A percentile compares a stretch with the other conserved stretches of the same genome.
Evolutionary conservation across 2,888 invertebrate species (phyloP).

Genomic region (Zaprionus obscuricornis): DNA sequence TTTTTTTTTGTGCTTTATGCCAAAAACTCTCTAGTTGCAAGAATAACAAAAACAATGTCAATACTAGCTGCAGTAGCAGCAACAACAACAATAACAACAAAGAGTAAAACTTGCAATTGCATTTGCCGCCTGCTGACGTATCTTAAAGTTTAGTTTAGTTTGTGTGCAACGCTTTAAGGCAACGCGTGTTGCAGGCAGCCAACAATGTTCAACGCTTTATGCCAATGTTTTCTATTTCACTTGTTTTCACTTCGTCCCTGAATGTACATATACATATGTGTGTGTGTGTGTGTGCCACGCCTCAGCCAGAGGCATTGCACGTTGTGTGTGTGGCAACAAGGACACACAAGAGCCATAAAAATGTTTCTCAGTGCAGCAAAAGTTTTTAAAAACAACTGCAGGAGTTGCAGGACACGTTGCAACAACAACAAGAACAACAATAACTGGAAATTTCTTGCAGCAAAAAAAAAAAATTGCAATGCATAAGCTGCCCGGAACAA

Average conservation of each 20-base stretch:
- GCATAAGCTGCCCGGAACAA: too few relatives aligned
- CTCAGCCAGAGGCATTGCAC: slow-evolving; percentile 26
- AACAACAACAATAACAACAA: slow-evolving; percentile 15
- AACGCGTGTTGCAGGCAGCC: background rate
- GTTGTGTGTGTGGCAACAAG: slow-evolving; percentile 53
- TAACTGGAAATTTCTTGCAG: slow-evolving; percentile 22
- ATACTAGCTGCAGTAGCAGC: slow-evolving; percentile 52
- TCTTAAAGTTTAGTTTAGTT: slow-evolving; percentile 45
- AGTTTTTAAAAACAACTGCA: slow-evolving; percentile 59
- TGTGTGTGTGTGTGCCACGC: slow-evolving; percentile 31
- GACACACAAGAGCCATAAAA: slow-evolving; percentile 71
- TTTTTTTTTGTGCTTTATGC: slow-evolving; percentile 3
- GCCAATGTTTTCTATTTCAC: slow-evolving; percentile 67
- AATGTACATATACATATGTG: background rate
- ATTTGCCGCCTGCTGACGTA: slow-evolving; percentile 38
- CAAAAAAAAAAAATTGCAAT: too few relatives aligned
- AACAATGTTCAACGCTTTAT: slow-evolving; percentile 5
- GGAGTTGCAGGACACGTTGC: slow-evolving; percentile 8
- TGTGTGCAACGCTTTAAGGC: slow-evolving; percentile 27
- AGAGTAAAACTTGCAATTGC: slow-evolving; percentile 43
- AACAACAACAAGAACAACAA: slow-evolving; percentile 35
- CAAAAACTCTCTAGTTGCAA: slow-evolving; percentile 40
- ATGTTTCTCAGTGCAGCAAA: slow-evolving; percentile 57
- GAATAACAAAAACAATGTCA: slow-evolving; percentile 55
- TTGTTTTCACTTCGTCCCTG: slow-evolving; percentile 37